Evolutionary conservation across 2,113 vertebrate species (phyloP).

Genomic region (Phocoena sinus): DNA sequence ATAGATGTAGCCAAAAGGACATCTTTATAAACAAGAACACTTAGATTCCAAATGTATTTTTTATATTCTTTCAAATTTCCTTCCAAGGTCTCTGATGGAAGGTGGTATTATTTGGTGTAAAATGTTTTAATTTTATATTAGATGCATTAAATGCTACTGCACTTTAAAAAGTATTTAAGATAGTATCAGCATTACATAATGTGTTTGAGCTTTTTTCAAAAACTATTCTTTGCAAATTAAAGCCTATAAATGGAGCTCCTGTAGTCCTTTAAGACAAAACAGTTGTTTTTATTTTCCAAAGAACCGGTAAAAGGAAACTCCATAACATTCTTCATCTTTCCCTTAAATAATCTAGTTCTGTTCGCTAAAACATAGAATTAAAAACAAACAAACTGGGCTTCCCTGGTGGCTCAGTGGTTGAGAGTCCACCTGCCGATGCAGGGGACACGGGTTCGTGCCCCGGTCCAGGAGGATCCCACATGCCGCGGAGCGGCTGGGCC

Average conservation of each 20-base stretch:
- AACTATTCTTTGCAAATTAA: slow-evolving; percentile 43
- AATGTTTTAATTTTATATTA: slow-evolving; percentile 6
- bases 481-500: no score
- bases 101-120: neutral
- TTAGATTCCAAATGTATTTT: neutral
- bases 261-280: slow-evolving; percentile 61
- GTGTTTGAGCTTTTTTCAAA: neutral
- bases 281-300: slow-evolving; percentile 66
- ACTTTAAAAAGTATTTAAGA: neutral
- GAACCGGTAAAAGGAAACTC: slow-evolving; percentile 53
- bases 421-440: no score
- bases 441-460: no score
- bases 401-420: no score
- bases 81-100: neutral
- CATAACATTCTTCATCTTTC: slow-evolving; percentile 44
- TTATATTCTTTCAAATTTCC: neutral
- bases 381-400: neutral
- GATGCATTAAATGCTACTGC: neutral
- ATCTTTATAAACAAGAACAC: neutral
- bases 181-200: neutral
- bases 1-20: neutral
- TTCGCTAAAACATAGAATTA: slow-evolving; percentile 65
- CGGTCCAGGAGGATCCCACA: no score
- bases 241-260: slow-evolving; percentile 35
- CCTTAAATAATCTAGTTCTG: slow-evolving; percentile 60